Evolutionary conservation across 2,797 vertebrate species (phyloP).

Genomic region (Hemibagrus guttatus): DNA sequence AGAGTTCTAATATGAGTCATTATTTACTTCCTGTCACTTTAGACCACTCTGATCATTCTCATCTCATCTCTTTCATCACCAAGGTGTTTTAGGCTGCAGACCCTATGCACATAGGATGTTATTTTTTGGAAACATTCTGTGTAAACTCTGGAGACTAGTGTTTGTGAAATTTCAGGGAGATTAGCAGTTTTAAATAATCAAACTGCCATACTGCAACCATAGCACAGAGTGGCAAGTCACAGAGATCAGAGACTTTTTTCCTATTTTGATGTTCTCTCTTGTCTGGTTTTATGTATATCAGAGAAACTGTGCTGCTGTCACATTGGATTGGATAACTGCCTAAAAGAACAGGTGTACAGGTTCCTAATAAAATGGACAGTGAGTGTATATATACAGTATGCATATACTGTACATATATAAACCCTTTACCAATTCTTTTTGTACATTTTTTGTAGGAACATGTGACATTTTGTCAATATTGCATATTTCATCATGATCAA

Average conservation of each 20-base stretch:
- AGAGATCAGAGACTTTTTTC: not conserved
- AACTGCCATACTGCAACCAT: not conserved
- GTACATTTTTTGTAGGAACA: not conserved
- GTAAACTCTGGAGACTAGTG: not conserved
- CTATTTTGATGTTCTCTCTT: not conserved
- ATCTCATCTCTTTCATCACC: not conserved
- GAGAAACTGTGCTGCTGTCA: no score
- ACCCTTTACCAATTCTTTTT: not conserved
- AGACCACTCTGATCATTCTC: not conserved
- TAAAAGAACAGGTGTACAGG: no score
- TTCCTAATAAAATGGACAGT: no score
- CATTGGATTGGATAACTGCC: no score
- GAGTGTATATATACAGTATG: no score
- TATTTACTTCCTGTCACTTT: not conserved
- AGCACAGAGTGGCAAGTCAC: not conserved
- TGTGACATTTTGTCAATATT: conserved; percentile 8
- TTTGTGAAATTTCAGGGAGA: not conserved
- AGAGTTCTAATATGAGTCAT: not conserved
- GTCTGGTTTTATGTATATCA: no score
- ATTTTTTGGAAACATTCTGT: not conserved
- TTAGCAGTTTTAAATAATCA: not conserved
- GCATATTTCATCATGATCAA: not conserved
- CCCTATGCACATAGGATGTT: no score
- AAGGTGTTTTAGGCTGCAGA: no score
- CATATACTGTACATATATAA: not conserved